These are phyloP conservation scores for Nysson spinosus DNA, from an alignment of 2,888 invertebrate genomes.

Conservation along the genomic window DNA sequence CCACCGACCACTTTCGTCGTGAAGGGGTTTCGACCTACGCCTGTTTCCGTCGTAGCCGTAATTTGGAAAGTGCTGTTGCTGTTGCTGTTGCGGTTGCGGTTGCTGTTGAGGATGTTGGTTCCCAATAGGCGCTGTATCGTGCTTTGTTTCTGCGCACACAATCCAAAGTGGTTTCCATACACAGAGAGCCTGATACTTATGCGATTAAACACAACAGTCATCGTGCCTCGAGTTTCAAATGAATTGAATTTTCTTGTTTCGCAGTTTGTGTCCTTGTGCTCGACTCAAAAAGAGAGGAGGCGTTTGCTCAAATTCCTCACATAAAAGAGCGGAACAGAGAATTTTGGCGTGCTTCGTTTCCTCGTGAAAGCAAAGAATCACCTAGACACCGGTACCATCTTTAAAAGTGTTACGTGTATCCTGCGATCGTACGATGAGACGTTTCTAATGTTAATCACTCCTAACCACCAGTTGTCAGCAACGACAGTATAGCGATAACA, in stretches of 20 bases:
- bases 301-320: no score
- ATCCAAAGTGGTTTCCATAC: conserved; percentile 76
- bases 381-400: no score
- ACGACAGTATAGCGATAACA: no score
- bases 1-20: conserved; percentile 74
- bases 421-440: no score
- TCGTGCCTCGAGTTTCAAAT: conserved; percentile 19
- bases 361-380: no score
- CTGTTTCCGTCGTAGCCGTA: conserved; percentile 55
- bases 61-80: conserved; percentile 23
- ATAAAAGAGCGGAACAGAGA: no score
- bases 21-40: conserved; percentile 72
- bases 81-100: conserved; percentile 34
- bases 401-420: no score
- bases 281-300: no score
- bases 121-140: conserved; percentile 64
- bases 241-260: background rate
- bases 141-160: conserved; percentile 76
- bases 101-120: conserved; percentile 60
- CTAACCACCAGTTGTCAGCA: no score
- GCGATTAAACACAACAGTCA: conserved; percentile 34
- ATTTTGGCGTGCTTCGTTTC: no score
- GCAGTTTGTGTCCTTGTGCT: no score
- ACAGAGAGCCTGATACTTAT: conserved; percentile 68
- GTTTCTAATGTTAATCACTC: no score